Percentiles rank a stretch among this genome's conserved stretches.
Evolutionary conservation across 2,797 vertebrate species (phyloP).

Genomic region (Dromococcyx pavoninus): DNA sequence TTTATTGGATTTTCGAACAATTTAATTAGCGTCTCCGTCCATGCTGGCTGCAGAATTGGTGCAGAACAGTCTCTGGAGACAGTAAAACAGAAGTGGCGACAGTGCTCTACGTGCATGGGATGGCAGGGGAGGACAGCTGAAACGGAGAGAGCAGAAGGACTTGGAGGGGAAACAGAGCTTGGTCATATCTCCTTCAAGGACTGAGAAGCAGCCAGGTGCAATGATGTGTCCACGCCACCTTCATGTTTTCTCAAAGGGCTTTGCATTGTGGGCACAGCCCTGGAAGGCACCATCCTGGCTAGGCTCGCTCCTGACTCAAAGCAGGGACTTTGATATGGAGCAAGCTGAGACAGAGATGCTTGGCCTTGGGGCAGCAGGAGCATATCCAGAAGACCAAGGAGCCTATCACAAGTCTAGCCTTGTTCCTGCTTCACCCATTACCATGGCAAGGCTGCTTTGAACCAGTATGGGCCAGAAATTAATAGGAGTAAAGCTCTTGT

Average conservation of each 20-base stretch:
- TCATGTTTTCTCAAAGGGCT: rapidly evolving
- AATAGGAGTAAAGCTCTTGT: neutral
- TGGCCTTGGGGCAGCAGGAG: neutral
- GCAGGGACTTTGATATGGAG: neutral
- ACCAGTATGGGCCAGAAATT: neutral
- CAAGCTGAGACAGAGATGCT: neutral
- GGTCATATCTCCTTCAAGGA: neutral
- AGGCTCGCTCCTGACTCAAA: rapidly evolving
- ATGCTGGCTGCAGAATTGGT: neutral
- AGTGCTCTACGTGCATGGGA: rapidly evolving
- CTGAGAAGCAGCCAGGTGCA: neutral
- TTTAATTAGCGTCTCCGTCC: slow-evolving; percentile 8
- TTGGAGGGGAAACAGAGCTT: neutral
- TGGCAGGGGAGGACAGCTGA: neutral
- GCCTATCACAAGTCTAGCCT: neutral
- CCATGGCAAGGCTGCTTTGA: neutral
- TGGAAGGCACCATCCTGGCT: neutral
- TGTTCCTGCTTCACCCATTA: neutral
- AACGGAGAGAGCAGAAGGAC: neutral
- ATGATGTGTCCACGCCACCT: neutral
- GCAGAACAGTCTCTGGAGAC: neutral
- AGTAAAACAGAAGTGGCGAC: neutral
- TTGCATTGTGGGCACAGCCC: neutral
- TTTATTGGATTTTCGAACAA: slow-evolving; percentile 62
- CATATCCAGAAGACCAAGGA: rapidly evolving